Conservation (phyloP, 2,113 vertebrate genomes). For the Marcusenius ussheri region DNA sequence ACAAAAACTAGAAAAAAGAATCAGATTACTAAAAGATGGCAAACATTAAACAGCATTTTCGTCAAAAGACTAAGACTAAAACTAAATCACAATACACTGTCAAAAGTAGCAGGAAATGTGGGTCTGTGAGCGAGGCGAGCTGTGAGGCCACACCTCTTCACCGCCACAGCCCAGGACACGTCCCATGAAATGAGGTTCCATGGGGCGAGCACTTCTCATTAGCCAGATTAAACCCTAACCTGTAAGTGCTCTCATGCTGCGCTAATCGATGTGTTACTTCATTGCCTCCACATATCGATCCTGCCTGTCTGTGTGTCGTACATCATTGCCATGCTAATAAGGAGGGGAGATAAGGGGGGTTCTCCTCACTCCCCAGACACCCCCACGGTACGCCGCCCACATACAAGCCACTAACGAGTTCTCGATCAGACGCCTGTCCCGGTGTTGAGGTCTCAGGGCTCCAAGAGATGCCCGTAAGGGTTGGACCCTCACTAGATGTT, state of each 20-base stretch:
- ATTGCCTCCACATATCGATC: slow-evolving; percentile 66
- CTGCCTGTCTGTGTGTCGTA: slow-evolving; percentile 45
- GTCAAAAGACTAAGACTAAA: background rate
- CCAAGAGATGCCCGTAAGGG: background rate
- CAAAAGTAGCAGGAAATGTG: background rate
- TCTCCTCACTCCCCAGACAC: background rate
- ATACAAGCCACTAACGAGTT: background rate
- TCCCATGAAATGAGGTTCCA: background rate
- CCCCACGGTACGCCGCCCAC: background rate
- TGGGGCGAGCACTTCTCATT: slow-evolving; percentile 61
- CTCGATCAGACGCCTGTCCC: background rate
- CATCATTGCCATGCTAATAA: slow-evolving; percentile 28
- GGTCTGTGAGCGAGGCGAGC: background rate
- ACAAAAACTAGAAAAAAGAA: background rate
- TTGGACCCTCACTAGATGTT: background rate
- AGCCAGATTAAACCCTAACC: slow-evolving; percentile 68
- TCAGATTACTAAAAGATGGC: background rate
- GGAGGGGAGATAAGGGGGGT: background rate
- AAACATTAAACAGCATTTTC: background rate
- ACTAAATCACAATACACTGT: background rate
- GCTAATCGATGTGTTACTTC: slow-evolving; percentile 65
- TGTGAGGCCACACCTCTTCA: background rate
- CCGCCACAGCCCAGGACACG: background rate
- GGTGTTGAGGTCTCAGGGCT: background rate
- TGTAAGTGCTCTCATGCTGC: slow-evolving; percentile 62